phyloP scores from a whole-genome alignment of 2,113 vertebrate species.

The Dissostichus mawsoni region DNA sequence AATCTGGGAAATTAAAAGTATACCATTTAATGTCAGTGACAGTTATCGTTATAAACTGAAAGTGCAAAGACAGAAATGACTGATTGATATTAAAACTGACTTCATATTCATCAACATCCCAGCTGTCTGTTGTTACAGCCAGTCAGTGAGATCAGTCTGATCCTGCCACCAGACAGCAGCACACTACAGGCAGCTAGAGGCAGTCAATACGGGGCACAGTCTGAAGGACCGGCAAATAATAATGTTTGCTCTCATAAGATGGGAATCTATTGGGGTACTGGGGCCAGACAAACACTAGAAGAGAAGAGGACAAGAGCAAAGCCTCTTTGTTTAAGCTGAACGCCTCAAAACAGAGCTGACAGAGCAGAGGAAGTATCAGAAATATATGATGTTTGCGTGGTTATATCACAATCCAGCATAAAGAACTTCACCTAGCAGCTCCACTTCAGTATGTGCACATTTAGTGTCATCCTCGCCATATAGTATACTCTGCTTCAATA shows the following conservation, averaged over 20 bases:
- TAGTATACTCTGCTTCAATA: neutral
- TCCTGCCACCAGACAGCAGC: conserved; percentile 43
- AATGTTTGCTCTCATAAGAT: conserved; percentile 59
- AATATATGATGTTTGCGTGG: neutral
- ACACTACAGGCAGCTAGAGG: conserved; percentile 35
- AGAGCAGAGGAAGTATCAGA: conserved; percentile 17
- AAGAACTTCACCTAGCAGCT: neutral
- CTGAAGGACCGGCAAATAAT: conserved; percentile 63
- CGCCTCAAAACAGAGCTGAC: conserved; percentile 22
- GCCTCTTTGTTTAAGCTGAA: conserved; percentile 43
- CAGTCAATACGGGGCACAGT: conserved; percentile 53
- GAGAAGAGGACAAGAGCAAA: conserved; percentile 22
- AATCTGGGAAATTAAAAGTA: conserved; percentile 84
- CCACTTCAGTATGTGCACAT: neutral
- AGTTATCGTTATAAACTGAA: neutral
- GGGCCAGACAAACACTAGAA: conserved; percentile 32
- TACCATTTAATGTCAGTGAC: conserved; percentile 17
- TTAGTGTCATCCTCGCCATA: neutral
- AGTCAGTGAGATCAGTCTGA: conserved; percentile 31
- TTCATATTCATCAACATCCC: conserved; percentile 45
- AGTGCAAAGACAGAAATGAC: neutral
- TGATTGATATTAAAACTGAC: neutral
- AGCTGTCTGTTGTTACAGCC: conserved; percentile 35
- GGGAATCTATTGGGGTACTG: conserved; percentile 22
- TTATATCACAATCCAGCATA: neutral